Evolutionary conservation across 2,888 invertebrate genomes (phyloP).

Genomic region (Macroteleia sp.): DNA sequence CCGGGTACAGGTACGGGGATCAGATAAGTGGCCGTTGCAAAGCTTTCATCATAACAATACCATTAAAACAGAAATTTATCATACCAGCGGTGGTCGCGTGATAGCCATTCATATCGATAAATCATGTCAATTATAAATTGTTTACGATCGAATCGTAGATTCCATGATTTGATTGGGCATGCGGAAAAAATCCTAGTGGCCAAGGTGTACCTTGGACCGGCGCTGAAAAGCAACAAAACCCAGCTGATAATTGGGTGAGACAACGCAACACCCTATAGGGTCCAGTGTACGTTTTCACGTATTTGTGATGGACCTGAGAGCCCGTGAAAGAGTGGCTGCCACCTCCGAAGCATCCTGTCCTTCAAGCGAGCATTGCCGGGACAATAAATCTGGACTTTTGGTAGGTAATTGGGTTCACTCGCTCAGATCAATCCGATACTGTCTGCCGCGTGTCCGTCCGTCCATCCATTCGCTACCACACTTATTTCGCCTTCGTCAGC

Average conservation of each 20-base stretch:
- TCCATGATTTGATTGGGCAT: constrained; percentile 49
- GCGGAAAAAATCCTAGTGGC: neutral
- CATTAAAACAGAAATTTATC: no score
- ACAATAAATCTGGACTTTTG: constrained; percentile 83
- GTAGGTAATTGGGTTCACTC: constrained; percentile 84
- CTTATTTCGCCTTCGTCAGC: constrained; percentile 42
- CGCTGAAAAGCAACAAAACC: constrained; percentile 67
- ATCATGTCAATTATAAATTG: constrained; percentile 82
- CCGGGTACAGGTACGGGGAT: no score
- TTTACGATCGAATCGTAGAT: constrained; percentile 76
- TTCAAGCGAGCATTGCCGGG: constrained; percentile 77
- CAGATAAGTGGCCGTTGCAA: no score
- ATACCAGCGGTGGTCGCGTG: no score
- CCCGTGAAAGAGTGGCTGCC: constrained; percentile 78
- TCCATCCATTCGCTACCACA: constrained; percentile 72
- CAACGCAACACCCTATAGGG: constrained; percentile 76
- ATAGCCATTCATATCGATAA: constrained; percentile 72
- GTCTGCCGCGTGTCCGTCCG: constrained; percentile 82
- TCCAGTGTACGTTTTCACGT: constrained; percentile 61
- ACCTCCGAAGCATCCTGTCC: constrained; percentile 77
- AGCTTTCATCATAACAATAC: no score
- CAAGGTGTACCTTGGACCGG: no score
- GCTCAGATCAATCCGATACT: constrained; percentile 84
- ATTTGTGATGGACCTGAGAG: constrained; percentile 66
- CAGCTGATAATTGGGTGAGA: constrained; percentile 82